These are phyloP conservation scores for Adineta ricciae DNA, from an alignment of 2,888 invertebrate species.

Conservation along the genomic window DNA sequence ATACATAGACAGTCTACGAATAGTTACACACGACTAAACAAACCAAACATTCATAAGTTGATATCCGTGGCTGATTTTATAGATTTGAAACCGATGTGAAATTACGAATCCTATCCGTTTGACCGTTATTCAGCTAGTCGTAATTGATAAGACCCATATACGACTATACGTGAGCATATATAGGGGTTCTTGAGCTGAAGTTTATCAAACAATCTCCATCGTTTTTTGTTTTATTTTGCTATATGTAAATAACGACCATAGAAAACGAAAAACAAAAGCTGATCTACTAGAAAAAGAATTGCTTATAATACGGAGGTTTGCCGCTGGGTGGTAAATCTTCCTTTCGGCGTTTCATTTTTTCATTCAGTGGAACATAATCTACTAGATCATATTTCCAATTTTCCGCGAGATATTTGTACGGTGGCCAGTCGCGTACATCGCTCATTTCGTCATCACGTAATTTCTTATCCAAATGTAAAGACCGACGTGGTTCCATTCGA, in stretches of 20 bases:
- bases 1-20: no score
- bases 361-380: slow-evolving; percentile 17
- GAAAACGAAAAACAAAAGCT: neutral
- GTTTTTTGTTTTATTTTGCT: no score
- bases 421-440: neutral
- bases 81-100: no score
- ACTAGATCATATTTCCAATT: slow-evolving; percentile 16
- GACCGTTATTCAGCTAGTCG: no score
- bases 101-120: no score
- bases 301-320: slow-evolving; percentile 1
- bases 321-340: slow-evolving; percentile 1
- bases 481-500: neutral
- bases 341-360: slow-evolving; percentile 6
- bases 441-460: slow-evolving; percentile 20
- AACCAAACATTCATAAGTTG: no score
- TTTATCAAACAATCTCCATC: no score
- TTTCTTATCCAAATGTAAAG: neutral
- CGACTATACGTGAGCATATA: no score
- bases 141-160: no score
- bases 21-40: no score
- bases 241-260: neutral
- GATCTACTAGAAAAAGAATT: slow-evolving; percentile 3
- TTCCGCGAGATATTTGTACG: neutral
- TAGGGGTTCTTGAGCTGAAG: no score
- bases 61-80: no score